Evolutionary conservation across 2,888 invertebrate genomes (phyloP), one percentile per base, ranked within the genome.

Genomic region (Scaeva pyrastri): DNA sequence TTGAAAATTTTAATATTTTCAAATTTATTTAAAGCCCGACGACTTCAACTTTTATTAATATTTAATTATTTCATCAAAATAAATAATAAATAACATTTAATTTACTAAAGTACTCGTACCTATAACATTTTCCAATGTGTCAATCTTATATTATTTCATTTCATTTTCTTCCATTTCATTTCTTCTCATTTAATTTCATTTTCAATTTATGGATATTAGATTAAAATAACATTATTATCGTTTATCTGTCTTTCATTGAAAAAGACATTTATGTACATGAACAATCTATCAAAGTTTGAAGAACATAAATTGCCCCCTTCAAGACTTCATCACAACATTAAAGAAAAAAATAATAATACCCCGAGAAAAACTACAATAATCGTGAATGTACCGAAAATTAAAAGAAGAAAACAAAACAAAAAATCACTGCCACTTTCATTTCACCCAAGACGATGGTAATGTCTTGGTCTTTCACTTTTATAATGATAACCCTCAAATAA

Each of bases 381-480:
- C 50, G 36, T 50, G 66, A 66, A 66, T 50, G 6, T 48, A 48
- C 45, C 31, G 8, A 62, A 62, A 43, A 11, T 50, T 14, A 21
- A 64, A 39, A 45, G 2, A 43, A n/a, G 5, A 23, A 31, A 66
- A 2, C 14, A 45, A 66, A 50, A 48, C 16, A 48, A 11, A 41
- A 6, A 50, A 48, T 36, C 48, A 50, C 16, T 64, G 7, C 64
- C 64, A 66, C 66, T 66, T 66, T 66, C 66, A 50, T 66, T 66
- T 66, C 23, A 23, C 43, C 26, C 12, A 62, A 62, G 41, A 45
- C 26, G 31, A 48, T 12, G 66, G 56, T 39, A 64, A 52, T 31
- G 39, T 56, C 80, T 85, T 80, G 21, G 39, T 56, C 80, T 85
- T 80, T 80, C 84, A 80, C 80, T 85, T 85, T 80, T 80, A 48